Percentiles rank a stretch among this genome's conserved stretches.
Conservation (phyloP, 1,140 invertebrate genomes). For the Meteorus sp. region DNA sequence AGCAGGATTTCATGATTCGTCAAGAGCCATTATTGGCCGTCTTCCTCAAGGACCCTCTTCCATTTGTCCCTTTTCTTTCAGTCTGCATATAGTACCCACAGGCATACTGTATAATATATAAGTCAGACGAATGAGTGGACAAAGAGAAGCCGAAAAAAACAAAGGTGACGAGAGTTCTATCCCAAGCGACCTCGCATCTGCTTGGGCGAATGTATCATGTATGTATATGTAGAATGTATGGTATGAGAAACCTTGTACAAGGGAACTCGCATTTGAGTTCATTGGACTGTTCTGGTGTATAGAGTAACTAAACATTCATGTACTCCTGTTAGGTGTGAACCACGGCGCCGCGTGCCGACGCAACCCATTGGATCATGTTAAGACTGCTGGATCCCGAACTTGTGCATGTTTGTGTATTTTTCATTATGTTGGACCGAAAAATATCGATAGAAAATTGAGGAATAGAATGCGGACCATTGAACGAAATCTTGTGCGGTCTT, state of each 20-base stretch:
- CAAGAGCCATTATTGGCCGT: slow-evolving; percentile 33
- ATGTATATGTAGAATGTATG: too few species aligned
- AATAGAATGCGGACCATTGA: too few species aligned
- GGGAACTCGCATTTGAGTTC: too few species aligned
- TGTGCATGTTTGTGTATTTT: too few species aligned
- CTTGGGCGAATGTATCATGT: too few species aligned
- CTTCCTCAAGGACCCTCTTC: slow-evolving; percentile 30
- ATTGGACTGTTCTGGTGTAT: background rate
- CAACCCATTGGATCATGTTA: slow-evolving; percentile 48
- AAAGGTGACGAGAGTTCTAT: too few species aligned
- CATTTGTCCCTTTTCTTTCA: slow-evolving; percentile 27
- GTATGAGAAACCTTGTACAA: too few species aligned
- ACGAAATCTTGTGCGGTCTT: too few species aligned
- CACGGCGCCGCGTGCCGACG: slow-evolving; percentile 58
- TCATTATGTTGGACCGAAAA: too few species aligned
- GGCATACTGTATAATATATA: background rate
- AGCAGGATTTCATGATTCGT: slow-evolving; percentile 48
- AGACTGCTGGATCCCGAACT: too few species aligned
- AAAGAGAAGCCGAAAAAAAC: background rate
- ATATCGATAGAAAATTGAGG: too few species aligned
- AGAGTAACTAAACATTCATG: slow-evolving; percentile 27
- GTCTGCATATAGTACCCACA: background rate
- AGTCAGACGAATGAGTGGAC: background rate
- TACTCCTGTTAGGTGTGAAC: slow-evolving; percentile 54
- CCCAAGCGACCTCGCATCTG: too few species aligned